Evolutionary conservation across 2,113 vertebrate species (phyloP).

Genomic region (Vulpes vulpes): DNA sequence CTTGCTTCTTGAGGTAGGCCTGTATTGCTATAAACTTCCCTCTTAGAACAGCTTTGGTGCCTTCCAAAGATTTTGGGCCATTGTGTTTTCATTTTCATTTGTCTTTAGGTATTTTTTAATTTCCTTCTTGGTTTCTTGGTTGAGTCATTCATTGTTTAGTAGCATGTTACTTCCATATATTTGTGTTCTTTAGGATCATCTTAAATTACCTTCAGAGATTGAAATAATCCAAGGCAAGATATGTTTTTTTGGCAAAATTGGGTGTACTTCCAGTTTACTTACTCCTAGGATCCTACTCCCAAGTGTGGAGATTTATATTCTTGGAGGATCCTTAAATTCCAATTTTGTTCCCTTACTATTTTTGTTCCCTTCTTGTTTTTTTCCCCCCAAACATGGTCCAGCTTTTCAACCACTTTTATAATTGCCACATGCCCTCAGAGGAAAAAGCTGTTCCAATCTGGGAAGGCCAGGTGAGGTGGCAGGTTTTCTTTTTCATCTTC

Average conservation of each 20-base stretch:
- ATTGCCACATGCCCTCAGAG: background rate
- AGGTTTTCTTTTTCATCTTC: background rate
- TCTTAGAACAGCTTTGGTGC: background rate
- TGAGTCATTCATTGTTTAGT: background rate
- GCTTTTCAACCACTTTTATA: background rate
- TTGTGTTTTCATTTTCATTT: background rate
- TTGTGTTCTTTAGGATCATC: background rate
- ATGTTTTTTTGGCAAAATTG: background rate
- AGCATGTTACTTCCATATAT: background rate
- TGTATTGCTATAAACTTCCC: background rate
- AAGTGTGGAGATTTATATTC: background rate
- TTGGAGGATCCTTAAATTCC: background rate
- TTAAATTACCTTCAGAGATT: background rate
- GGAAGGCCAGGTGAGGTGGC: background rate
- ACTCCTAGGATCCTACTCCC: background rate
- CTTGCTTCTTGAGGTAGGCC: background rate
- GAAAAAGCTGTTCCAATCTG: background rate
- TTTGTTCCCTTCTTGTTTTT: background rate
- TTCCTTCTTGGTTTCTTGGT: background rate
- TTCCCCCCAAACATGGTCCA: background rate
- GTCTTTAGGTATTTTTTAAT: background rate
- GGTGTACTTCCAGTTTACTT: background rate
- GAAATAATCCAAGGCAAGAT: background rate
- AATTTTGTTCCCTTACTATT: background rate
- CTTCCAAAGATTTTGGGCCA: background rate